Conservation (phyloP, 2,797 vertebrate genomes). For the Bradypodion pumilum region DNA sequence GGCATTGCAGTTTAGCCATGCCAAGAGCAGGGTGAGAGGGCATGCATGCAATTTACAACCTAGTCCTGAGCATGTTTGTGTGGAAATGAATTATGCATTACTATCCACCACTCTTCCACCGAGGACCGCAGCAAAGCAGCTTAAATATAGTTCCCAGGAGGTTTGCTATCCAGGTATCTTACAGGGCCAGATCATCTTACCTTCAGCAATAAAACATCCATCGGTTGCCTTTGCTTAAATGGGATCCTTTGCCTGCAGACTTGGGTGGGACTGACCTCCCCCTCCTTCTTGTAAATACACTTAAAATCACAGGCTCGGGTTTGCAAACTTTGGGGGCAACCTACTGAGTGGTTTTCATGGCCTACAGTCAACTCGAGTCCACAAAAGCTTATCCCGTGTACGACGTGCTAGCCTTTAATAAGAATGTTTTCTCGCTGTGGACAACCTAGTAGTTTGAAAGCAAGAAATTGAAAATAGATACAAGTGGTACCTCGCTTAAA, state of each 20-base stretch:
- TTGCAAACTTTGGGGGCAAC: neutral
- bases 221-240: neutral
- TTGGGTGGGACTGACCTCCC: neutral
- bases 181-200: neutral
- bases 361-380: neutral
- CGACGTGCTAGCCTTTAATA: neutral
- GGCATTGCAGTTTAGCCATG: neutral
- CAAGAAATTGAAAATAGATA: no score
- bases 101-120: neutral
- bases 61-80: neutral
- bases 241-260: neutral
- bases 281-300: neutral
- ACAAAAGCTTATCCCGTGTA: neutral
- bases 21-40: neutral
- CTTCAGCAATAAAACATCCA: neutral
- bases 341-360: neutral
- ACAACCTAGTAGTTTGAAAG: no score
- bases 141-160: neutral
- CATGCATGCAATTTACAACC: neutral
- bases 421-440: no score
- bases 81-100: slow-evolving; percentile 10
- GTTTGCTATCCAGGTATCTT: neutral
- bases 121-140: neutral
- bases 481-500: no score
- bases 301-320: neutral